Evolutionary conservation across 2,888 invertebrate species (phyloP).

Genomic region (Plutella xylostella): DNA sequence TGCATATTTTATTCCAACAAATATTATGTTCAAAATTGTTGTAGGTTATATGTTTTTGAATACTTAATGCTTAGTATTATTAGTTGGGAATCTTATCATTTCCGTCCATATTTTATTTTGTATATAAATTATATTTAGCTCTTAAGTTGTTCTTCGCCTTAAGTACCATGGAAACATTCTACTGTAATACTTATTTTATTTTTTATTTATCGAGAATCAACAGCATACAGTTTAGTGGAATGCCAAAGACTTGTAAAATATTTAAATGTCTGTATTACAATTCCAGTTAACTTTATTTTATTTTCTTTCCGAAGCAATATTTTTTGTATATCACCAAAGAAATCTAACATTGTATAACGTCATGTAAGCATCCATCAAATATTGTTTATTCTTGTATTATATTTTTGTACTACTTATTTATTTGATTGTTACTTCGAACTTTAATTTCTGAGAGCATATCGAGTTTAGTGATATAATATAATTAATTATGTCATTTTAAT

Average conservation of each 20-base stretch:
- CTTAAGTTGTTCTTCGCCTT: slow-evolving; percentile 22
- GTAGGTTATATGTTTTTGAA: slow-evolving; percentile 25
- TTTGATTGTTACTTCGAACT: slow-evolving; percentile 22
- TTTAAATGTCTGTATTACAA: slow-evolving; percentile 32
- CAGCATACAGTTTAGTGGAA: slow-evolving; percentile 64
- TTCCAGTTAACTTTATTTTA: slow-evolving; percentile 22
- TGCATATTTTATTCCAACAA: slow-evolving; percentile 31
- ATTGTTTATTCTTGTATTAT: neutral
- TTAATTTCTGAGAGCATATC: slow-evolving; percentile 46
- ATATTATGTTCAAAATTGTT: slow-evolving; percentile 33
- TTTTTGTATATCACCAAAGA: slow-evolving; percentile 43
- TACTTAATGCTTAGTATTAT: slow-evolving; percentile 28
- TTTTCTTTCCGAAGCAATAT: slow-evolving; percentile 14
- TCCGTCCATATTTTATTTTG: slow-evolving; percentile 57
- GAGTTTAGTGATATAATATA: slow-evolving; percentile 51
- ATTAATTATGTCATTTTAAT: slow-evolving; percentile 38
- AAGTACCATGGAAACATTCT: slow-evolving; percentile 18
- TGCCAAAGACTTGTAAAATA: slow-evolving; percentile 54
- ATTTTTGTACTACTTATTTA: slow-evolving; percentile 6
- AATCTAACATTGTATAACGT: slow-evolving; percentile 5
- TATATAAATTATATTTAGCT: slow-evolving; percentile 29
- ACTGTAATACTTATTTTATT: slow-evolving; percentile 18
- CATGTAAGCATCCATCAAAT: neutral
- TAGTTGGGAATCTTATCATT: slow-evolving; percentile 58
- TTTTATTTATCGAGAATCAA: slow-evolving; percentile 30